These are phyloP conservation scores for Nymphalis c-album DNA, from an alignment of 2,888 invertebrate genomes.

Conservation along the genomic window DNA sequence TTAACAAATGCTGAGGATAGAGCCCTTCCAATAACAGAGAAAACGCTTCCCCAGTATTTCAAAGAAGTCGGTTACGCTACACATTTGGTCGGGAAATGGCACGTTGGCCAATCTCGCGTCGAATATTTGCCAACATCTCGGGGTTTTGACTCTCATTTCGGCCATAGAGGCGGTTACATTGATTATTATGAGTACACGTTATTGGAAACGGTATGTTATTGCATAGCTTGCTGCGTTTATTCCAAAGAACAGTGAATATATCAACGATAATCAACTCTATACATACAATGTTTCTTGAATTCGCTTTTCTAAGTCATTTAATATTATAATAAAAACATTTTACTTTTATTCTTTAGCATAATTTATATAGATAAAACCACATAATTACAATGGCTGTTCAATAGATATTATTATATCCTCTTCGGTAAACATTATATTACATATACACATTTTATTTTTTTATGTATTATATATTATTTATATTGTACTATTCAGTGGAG, in stretches of 20 bases:
- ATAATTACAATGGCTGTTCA: too few species aligned
- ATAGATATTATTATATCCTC: too few species aligned
- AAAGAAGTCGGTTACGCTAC: constrained; percentile 86
- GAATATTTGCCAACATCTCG: constrained; percentile 85
- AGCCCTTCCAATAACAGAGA: constrained; percentile 71
- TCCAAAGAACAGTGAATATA: background rate
- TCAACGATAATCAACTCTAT: too few species aligned
- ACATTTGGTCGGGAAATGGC: constrained; percentile 92
- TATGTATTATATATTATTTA: background rate
- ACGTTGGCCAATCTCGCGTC: constrained; percentile 79
- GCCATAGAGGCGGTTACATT: constrained; percentile 91
- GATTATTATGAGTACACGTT: constrained; percentile 86
- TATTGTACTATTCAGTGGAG: constrained; percentile 47
- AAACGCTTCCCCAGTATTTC: constrained; percentile 83
- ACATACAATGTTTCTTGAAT: too few species aligned
- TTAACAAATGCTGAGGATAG: constrained; percentile 68
- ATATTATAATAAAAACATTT: too few species aligned
- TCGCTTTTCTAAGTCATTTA: too few species aligned
- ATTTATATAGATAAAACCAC: too few species aligned
- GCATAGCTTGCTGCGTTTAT: background rate
- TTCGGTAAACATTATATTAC: too few species aligned
- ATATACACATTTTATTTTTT: too few species aligned
- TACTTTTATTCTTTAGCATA: too few species aligned
- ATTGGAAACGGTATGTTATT: constrained; percentile 58
- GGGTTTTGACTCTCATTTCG: constrained; percentile 92